A percentile compares a stretch with the other conserved stretches of the same genome.
These are phyloP conservation scores for Pseudeuparius sepicola DNA, from an alignment of 2,888 invertebrate genomes.

Conservation along the genomic window DNA sequence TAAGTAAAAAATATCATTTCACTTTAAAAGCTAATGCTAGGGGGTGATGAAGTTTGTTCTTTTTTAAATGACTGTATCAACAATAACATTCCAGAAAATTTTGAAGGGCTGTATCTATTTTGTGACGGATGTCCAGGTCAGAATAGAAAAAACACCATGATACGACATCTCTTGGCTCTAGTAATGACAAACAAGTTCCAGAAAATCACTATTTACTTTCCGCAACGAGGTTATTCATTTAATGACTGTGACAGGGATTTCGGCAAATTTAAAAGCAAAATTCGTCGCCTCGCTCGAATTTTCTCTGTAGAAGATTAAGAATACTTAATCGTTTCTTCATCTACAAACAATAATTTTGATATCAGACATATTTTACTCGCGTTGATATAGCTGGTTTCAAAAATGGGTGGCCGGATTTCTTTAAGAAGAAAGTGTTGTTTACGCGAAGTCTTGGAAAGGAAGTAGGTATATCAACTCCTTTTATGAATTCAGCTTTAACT, in stretches of 20 bases:
- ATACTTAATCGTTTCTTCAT: no score
- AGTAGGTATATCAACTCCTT: no score
- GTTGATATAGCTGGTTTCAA: conserved; percentile 6
- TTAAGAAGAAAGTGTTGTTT: conserved; percentile 7
- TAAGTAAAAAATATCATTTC: no score
- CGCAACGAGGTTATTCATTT: conserved; percentile 6
- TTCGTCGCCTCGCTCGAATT: conserved; percentile 6
- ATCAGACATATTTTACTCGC: no score
- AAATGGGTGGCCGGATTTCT: conserved; percentile 7
- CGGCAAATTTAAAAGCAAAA: conserved; percentile 6
- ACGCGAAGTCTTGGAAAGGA: no score
- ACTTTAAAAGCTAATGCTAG: no score
- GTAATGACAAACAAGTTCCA: conserved; percentile 3
- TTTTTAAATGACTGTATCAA: conserved; percentile 6
- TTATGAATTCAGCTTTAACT: no score
- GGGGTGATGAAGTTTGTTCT: conserved; percentile 6
- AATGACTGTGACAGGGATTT: conserved; percentile 8
- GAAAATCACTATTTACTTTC: conserved; percentile 8
- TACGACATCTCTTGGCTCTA: conserved; percentile 5
- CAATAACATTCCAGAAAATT: conserved; percentile 2
- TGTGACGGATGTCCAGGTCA: conserved; percentile 8
- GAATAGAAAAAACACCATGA: conserved; percentile 9
- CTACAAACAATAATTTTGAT: no score
- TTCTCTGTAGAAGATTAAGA: conserved; percentile 4
- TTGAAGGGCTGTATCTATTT: conserved; percentile 7